Conservation (phyloP, 2,888 invertebrate genomes). For the Himalopsyche kuldschensis region DNA sequence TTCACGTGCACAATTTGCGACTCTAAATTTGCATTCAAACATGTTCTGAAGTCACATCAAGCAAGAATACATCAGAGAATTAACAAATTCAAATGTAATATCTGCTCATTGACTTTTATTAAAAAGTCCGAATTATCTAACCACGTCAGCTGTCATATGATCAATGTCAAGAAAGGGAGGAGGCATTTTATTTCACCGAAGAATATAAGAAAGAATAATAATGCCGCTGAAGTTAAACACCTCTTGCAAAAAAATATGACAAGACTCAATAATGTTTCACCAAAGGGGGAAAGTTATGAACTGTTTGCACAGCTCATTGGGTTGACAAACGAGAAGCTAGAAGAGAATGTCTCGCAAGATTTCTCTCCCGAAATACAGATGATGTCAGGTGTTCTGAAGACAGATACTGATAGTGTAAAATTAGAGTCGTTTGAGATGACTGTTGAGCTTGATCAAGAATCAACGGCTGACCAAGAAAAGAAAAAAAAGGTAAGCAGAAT, state of each 20-base stretch:
- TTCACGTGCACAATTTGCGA: slow-evolving; percentile 47
- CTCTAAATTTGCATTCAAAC: slow-evolving; percentile 45
- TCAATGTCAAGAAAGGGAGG: slow-evolving; percentile 41
- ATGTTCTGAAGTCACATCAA: slow-evolving; percentile 46
- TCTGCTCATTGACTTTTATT: slow-evolving; percentile 44
- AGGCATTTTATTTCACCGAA: slow-evolving; percentile 40
- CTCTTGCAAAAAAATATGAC: slow-evolving; percentile 14
- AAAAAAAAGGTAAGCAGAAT: slow-evolving; percentile 31
- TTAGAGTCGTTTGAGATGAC: slow-evolving; percentile 2
- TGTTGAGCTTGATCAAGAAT: slow-evolving; percentile 18
- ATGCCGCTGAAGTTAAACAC: slow-evolving; percentile 7
- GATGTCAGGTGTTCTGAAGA: background rate
- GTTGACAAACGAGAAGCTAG: slow-evolving; percentile 5
- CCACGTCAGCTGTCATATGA: slow-evolving; percentile 43
- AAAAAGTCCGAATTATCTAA: slow-evolving; percentile 42
- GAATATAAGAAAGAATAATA: slow-evolving; percentile 10
- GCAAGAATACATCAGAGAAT: slow-evolving; percentile 46
- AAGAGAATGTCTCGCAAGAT: background rate
- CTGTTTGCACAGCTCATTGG: slow-evolving; percentile 34
- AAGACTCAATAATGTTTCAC: slow-evolving; percentile 6
- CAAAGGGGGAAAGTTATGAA: slow-evolving; percentile 10
- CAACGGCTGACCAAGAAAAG: slow-evolving; percentile 27
- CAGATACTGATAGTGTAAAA: background rate
- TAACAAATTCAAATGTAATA: slow-evolving; percentile 45
- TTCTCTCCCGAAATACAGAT: background rate